phyloP scores from a whole-genome alignment of 2,888 invertebrate genomes.

The Eucera pruinosa region DNA sequence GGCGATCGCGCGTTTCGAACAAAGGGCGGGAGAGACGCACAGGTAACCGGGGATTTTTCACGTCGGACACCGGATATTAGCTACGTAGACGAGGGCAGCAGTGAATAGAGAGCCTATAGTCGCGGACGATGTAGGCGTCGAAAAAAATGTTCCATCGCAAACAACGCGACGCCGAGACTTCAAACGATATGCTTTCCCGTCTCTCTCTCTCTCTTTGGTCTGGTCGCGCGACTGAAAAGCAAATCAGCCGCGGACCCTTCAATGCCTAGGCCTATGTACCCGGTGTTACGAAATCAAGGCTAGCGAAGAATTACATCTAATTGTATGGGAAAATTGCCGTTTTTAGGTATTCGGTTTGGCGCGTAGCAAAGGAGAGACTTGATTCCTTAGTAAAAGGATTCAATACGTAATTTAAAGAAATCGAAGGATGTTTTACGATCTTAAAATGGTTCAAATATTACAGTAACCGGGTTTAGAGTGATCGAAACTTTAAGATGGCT shows the following conservation, averaged over 20 bases:
- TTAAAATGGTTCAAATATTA: too few species aligned
- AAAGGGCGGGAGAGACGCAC: not conserved
- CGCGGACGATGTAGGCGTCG: constrained; percentile 11
- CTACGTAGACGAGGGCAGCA: constrained; percentile 28
- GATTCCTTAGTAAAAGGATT: too few species aligned
- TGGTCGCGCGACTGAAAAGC: constrained; percentile 45
- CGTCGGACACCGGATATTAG: constrained; percentile 56
- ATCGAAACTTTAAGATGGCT: too few species aligned
- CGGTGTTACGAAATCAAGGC: too few species aligned
- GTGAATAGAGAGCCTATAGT: not conserved
- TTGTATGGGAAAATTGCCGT: too few species aligned
- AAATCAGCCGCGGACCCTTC: constrained; percentile 53
- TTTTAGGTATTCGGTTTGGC: too few species aligned
- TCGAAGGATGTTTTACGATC: too few species aligned
- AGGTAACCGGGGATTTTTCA: constrained; percentile 44
- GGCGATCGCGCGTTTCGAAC: constrained; percentile 1
- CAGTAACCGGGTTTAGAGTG: too few species aligned
- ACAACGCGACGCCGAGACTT: constrained; percentile 26
- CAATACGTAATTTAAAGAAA: too few species aligned
- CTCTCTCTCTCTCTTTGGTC: not conserved
- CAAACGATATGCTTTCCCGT: constrained; percentile 35
- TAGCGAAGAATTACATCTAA: too few species aligned
- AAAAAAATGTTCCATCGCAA: constrained; percentile 27
- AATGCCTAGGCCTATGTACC: too few species aligned
- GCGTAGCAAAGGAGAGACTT: too few species aligned